A percentile compares a stretch with the other conserved stretches of the same genome.
Evolutionary conservation across 2,113 vertebrate species (phyloP).

Genomic region (Scortum barcoo): DNA sequence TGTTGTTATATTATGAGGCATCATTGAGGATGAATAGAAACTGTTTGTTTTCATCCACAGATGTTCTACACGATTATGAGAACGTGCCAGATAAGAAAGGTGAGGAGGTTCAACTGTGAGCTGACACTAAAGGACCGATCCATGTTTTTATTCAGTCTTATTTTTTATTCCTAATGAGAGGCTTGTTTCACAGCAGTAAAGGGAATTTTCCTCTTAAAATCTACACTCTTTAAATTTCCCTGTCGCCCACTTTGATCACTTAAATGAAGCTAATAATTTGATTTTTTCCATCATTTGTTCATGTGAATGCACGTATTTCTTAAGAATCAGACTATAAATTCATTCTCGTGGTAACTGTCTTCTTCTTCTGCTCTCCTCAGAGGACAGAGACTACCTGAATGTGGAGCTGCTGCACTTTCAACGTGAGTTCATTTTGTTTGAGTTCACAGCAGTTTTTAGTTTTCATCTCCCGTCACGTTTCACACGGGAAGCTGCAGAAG

Average conservation of each 20-base stretch:
- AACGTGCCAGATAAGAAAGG: slow-evolving; percentile 40
- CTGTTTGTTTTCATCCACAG: slow-evolving; percentile 34
- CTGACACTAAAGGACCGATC: background rate
- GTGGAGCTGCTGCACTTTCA: slow-evolving; percentile 19
- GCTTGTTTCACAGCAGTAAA: background rate
- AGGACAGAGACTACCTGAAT: slow-evolving; percentile 49
- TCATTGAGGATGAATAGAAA: background rate
- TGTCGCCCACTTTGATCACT: too few species aligned
- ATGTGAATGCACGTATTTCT: too few species aligned
- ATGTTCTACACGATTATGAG: slow-evolving; percentile 51
- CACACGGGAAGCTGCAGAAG: background rate
- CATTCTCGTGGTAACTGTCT: background rate
- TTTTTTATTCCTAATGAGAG: background rate
- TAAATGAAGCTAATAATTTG: too few species aligned
- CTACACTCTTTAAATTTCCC: background rate
- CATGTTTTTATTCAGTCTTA: background rate
- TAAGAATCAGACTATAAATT: too few species aligned
- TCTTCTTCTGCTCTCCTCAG: background rate
- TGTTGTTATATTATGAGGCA: too few species aligned
- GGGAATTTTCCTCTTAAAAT: too few species aligned
- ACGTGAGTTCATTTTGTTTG: slow-evolving; percentile 15
- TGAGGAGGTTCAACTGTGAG: background rate
- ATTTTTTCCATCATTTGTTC: too few species aligned
- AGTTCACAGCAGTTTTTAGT: too few species aligned
- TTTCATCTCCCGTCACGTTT: background rate